phyloP scores from a whole-genome alignment of 2,797 vertebrate species.

The Discoglossus pictus region DNA sequence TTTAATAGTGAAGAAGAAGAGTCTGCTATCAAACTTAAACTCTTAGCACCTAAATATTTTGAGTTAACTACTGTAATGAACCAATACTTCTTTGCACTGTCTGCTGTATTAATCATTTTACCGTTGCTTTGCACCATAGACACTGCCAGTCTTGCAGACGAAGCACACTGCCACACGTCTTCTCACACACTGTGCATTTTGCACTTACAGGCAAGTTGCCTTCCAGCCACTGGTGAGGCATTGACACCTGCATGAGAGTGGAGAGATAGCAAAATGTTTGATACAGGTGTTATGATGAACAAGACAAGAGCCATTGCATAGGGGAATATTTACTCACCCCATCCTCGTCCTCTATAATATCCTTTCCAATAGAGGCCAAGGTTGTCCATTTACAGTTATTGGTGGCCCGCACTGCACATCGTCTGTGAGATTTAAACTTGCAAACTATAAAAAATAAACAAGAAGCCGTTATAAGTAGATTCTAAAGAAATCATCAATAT shows the following conservation, averaged over 20 bases:
- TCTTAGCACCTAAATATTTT: no score
- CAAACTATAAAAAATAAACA: slow-evolving; percentile 74
- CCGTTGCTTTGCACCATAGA: slow-evolving; percentile 97
- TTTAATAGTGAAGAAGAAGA: no score
- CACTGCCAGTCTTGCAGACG: slow-evolving; percentile 95
- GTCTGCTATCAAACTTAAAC: no score
- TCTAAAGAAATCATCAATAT: not conserved
- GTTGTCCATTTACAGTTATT: slow-evolving; percentile 98
- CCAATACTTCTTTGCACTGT: no score
- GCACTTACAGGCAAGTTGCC: slow-evolving; percentile 94
- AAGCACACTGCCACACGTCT: slow-evolving; percentile 92
- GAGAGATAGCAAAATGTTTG: not conserved
- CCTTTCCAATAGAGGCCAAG: slow-evolving; percentile 90
- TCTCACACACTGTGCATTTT: slow-evolving; percentile 90
- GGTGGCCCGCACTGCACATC: slow-evolving; percentile 90
- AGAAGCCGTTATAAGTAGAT: not conserved
- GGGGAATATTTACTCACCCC: slow-evolving; percentile 75
- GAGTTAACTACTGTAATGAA: no score
- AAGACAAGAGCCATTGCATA: no score
- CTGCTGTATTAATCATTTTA: no score
- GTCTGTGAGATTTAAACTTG: slow-evolving; percentile 95
- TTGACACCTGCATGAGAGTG: slow-evolving; percentile 78
- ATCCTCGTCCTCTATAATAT: slow-evolving; percentile 95
- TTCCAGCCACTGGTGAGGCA: slow-evolving; percentile 97
- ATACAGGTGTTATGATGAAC: not conserved